phyloP scores from a whole-genome alignment of 2,888 invertebrate species.

The Chrysomela aeneicollis region DNA sequence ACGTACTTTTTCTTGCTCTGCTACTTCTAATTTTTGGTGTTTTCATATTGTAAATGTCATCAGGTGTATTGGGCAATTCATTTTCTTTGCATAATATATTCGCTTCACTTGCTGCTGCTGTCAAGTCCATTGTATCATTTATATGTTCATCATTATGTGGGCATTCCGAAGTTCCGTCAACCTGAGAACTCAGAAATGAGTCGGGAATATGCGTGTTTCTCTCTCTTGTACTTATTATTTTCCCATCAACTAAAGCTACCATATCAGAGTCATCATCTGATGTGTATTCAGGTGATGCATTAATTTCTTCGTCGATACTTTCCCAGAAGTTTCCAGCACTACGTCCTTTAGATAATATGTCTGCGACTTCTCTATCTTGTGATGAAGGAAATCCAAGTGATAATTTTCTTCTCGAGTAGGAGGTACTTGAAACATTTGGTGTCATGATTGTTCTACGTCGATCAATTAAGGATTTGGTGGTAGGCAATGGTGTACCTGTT shows the following conservation, averaged over 20 bases:
- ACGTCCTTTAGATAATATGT: slow-evolving; percentile 19
- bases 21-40: slow-evolving; percentile 27
- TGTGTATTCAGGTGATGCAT: slow-evolving; percentile 33
- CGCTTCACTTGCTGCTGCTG: neutral
- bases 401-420: neutral
- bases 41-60: slow-evolving; percentile 23
- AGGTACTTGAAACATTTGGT: slow-evolving; percentile 6
- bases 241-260: slow-evolving; percentile 32
- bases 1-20: neutral
- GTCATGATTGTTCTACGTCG: slow-evolving; percentile 36
- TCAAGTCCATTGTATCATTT: slow-evolving; percentile 20
- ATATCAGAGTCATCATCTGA: slow-evolving; percentile 44
- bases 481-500: slow-evolving; percentile 44
- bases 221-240: neutral
- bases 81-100: slow-evolving; percentile 14
- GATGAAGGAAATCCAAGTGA: slow-evolving; percentile 21
- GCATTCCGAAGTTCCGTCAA: neutral
- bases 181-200: neutral
- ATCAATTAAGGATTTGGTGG: slow-evolving; percentile 41
- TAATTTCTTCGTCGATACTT: neutral
- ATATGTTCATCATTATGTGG: neutral
- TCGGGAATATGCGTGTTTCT: neutral
- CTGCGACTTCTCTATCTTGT: slow-evolving; percentile 30
- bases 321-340: neutral
- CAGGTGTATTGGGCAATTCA: slow-evolving; percentile 11